A percentile compares a stretch with the other conserved stretches of the same genome.
These are phyloP conservation scores for Gymnothorax reevesii DNA, from an alignment of 2,797 vertebrate species.

Conservation along the genomic window DNA sequence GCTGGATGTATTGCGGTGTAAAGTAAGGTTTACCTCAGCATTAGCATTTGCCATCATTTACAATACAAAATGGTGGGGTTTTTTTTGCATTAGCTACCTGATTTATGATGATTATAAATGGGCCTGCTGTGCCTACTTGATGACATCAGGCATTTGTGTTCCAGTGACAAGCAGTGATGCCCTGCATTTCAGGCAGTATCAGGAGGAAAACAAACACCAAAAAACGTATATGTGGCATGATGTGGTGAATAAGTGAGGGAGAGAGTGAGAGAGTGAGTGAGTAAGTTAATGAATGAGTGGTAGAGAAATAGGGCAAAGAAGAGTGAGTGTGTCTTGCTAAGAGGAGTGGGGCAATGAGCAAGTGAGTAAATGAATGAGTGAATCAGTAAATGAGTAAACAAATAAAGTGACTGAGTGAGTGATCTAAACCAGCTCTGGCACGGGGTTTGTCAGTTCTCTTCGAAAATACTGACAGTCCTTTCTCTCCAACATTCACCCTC, in stretches of 20 bases:
- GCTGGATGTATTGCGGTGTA: background rate
- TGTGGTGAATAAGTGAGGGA: background rate
- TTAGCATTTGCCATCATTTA: background rate
- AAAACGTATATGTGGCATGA: background rate
- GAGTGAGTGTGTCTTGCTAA: no score
- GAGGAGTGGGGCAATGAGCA: no score
- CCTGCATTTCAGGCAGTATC: background rate
- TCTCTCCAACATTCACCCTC: background rate
- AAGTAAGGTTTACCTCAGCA: background rate
- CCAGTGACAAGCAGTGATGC: background rate
- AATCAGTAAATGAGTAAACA: background rate
- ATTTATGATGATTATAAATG: background rate
- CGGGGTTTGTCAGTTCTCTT: background rate
- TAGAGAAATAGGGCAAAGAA: no score
- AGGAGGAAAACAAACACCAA: background rate
- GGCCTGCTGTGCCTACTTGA: background rate
- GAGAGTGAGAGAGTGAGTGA: background rate
- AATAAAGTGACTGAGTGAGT: background rate
- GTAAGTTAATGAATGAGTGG: background rate
- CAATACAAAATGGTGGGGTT: background rate
- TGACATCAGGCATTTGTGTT: background rate
- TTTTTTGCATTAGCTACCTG: background rate
- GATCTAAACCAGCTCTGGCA: background rate
- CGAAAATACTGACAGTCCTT: background rate
- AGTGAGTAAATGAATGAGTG: background rate